Percentiles rank a stretch among this genome's conserved stretches.
phyloP scores from a whole-genome alignment of 64 coral and sea anemone genomes.

The Actinia tenebrosa region DNA sequence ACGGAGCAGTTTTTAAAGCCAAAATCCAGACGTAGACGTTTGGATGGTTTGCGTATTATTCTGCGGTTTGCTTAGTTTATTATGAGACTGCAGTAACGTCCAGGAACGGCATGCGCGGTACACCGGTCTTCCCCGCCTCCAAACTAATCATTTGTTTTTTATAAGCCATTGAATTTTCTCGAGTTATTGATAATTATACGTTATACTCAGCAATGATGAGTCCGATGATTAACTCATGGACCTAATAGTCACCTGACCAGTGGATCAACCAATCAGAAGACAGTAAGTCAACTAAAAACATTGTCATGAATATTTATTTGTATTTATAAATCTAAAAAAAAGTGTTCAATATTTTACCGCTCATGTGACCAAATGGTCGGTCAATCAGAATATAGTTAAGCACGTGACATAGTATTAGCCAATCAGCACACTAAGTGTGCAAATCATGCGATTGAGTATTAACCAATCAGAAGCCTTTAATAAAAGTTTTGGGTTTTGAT shows the following conservation, averaged over 20 bases:
- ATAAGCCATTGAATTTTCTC: not conserved
- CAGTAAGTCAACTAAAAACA: not conserved
- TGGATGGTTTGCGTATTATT: too few species aligned
- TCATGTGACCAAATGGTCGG: not conserved
- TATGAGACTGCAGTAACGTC: too few species aligned
- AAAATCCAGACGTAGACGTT: too few species aligned
- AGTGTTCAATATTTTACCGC: too few species aligned
- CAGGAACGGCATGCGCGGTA: not conserved
- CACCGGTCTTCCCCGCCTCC: not conserved
- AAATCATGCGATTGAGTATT: too few species aligned
- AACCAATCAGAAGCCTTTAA: too few species aligned
- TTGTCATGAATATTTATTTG: not conserved
- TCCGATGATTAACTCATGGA: slow-evolving; percentile 7
- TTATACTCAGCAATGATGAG: not conserved
- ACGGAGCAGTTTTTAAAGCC: too few species aligned
- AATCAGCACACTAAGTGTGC: not conserved
- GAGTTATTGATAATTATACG: not conserved
- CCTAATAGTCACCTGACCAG: slow-evolving; percentile 1
- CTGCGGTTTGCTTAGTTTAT: too few species aligned
- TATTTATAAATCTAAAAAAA: too few species aligned
- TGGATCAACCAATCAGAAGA: slow-evolving; percentile 16
- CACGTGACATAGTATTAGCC: not conserved
- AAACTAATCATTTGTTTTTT: not conserved
- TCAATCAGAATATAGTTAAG: too few species aligned
- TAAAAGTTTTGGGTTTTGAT: too few species aligned